Percentiles rank a stretch among this genome's conserved stretches.
Evolutionary conservation across 2,797 vertebrate species (phyloP).

Genomic region (Oryzias sinensis): DNA sequence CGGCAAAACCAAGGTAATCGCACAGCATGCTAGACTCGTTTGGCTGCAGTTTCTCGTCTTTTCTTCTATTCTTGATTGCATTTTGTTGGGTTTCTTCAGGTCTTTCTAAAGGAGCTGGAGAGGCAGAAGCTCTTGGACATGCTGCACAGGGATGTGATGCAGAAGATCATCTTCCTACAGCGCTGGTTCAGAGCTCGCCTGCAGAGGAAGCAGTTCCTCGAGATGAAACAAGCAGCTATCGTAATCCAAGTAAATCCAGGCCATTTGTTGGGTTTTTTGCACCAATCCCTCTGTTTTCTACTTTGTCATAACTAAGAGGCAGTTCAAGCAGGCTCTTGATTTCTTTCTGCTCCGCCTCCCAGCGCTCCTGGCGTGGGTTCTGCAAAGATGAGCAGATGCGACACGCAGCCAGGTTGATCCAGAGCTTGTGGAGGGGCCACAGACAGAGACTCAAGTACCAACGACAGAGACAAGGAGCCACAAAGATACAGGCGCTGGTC

Average conservation of each 20-base stretch:
- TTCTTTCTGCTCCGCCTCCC: background rate
- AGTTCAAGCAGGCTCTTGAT: background rate
- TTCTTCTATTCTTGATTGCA: background rate
- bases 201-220: conserved; percentile 85
- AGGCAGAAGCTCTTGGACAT: conserved; percentile 90
- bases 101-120: conserved; percentile 93
- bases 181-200: conserved; percentile 87
- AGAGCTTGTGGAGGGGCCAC: conserved; percentile 85
- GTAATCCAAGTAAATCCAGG: conserved; percentile 83
- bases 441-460: conserved; percentile 67
- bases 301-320: background rate
- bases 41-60: background rate
- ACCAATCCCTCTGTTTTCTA: background rate
- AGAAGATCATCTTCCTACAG: conserved; percentile 92
- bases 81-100: conserved; percentile 67
- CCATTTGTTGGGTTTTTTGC: background rate
- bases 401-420: conserved; percentile 80
- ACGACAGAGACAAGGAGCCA: conserved; percentile 64
- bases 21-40: too few relatives aligned
- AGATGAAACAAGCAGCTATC: conserved; percentile 78
- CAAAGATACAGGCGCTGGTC: conserved; percentile 86
- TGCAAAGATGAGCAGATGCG: conserved; percentile 62
- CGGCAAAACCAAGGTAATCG: conserved; percentile 91
- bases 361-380: conserved; percentile 85
- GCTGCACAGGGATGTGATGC: conserved; percentile 91